Conservation (phyloP, 2,888 invertebrate genomes). For the Camponotus fellah region DNA sequence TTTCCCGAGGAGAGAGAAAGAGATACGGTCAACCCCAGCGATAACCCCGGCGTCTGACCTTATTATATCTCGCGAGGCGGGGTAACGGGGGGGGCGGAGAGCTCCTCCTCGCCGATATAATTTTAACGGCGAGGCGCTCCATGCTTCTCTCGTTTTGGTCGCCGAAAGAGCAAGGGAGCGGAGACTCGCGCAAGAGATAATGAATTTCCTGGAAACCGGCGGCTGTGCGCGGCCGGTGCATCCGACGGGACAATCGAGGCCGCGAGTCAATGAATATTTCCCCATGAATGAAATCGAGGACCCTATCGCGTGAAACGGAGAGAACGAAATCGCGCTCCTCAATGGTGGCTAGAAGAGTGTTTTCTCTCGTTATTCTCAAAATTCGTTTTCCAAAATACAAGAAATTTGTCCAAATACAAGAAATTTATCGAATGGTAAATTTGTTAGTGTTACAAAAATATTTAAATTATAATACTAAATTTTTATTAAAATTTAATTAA, state of each 20-base stretch:
- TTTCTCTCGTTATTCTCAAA: neutral
- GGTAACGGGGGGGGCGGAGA: neutral
- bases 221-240: slow-evolving; percentile 37
- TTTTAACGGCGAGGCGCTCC: slow-evolving; percentile 45
- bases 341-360: neutral
- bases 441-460: too few relatives aligned
- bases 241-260: slow-evolving; percentile 55
- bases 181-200: slow-evolving; percentile 64
- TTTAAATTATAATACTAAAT: too few relatives aligned
- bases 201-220: slow-evolving; percentile 70
- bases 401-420: too few relatives aligned
- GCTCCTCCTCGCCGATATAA: slow-evolving; percentile 46
- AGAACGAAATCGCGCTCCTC: neutral
- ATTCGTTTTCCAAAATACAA: too few relatives aligned
- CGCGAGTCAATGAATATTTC: slow-evolving; percentile 77
- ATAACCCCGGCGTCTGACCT: slow-evolving; percentile 84
- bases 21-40: slow-evolving; percentile 78
- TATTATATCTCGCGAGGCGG: slow-evolving; percentile 80
- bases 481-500: too few relatives aligned
- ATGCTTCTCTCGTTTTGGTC: slow-evolving; percentile 19
- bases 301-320: slow-evolving; percentile 24
- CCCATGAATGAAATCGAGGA: slow-evolving; percentile 73
- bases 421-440: too few relatives aligned
- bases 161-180: slow-evolving; percentile 30
- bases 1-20: slow-evolving; percentile 65